Evolutionary conservation across 2,113 vertebrate species (phyloP), one percentile per base, ranked within the genome.

Genomic region (Urocitellus parryii): DNA sequence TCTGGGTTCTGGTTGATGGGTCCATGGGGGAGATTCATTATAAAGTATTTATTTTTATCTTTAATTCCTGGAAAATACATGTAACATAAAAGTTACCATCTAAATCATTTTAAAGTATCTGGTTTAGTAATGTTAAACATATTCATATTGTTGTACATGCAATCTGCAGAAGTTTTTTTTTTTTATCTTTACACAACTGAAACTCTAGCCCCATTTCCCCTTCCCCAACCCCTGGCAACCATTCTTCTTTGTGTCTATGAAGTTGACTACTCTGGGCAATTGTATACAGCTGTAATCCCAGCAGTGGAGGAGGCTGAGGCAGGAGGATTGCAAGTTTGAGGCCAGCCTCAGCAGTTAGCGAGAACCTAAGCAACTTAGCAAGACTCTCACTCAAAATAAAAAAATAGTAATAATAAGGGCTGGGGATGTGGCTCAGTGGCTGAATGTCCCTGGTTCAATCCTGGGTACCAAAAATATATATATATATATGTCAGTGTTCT

Each of bases 401-500:
- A 58, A 58, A 8, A 58, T 20, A 58, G 20, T 20, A 58, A 58
- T 22, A 22, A 58, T 22, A 58, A 58, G 61, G 61, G 61, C 24
- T 63, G 61, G 24, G 58, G 24, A 63, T 63, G 61, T 63, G 61
- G 24, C 9, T 63, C 61, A 63, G 61, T 63, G 61, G 24, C 9
- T 25, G 24, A 63, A 9, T 11, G 9, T 10, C 22, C 8, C 24
- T 63, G 20, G 56, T 58, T 58, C 6, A 58, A 58, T 58, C 56
- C 56, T 1, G 0, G 56, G 20, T 58, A 58, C 56, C 9, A n/a
- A n/a, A n/a, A n/a, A n/a, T n/a, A n/a, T n/a, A n/a, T n/a, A n/a
- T n/a, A n/a, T n/a, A n/a, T n/a, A n/a, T 25, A 91, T 37, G 34
- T 88, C 63, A 83, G 61, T 51, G 78, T 95, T 88, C 74, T 95